These are phyloP conservation scores for Actinernus sp. DNA, from an alignment of 92 coral and sea anemone genomes.

Conservation along the genomic window DNA sequence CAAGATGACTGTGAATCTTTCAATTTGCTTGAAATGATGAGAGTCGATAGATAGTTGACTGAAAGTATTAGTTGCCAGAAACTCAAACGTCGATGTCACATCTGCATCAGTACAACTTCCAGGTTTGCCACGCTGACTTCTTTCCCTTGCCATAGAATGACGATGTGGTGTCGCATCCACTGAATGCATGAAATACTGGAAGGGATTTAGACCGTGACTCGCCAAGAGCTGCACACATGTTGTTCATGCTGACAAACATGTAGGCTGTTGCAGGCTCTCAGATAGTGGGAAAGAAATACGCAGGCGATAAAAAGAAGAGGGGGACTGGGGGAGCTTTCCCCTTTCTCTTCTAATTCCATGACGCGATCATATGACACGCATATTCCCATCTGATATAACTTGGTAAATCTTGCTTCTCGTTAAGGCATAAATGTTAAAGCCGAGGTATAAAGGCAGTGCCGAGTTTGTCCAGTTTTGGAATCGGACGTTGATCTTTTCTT, in stretches of 20 bases:
- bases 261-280: too few relatives aligned
- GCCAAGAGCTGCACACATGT: slow-evolving; percentile 46
- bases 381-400: slow-evolving; percentile 66
- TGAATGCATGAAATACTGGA: slow-evolving; percentile 65
- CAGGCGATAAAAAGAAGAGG: too few relatives aligned
- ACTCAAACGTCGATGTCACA: slow-evolving; percentile 11
- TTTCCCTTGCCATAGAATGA: slow-evolving; percentile 54
- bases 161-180: slow-evolving; percentile 66
- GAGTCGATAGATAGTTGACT: slow-evolving; percentile 8
- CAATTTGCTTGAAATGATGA: slow-evolving; percentile 4
- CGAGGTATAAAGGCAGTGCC: slow-evolving; percentile 70
- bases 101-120: slow-evolving; percentile 2
- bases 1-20: slow-evolving; percentile 27
- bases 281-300: too few relatives aligned
- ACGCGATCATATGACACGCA: slow-evolving; percentile 72
- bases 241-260: slow-evolving; percentile 41
- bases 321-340: slow-evolving; percentile 61
- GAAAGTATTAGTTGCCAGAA: slow-evolving; percentile 4
- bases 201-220: slow-evolving; percentile 34
- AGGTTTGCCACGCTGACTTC: too few relatives aligned
- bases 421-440: slow-evolving; percentile 41
- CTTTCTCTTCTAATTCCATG: slow-evolving; percentile 66
- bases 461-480: slow-evolving; percentile 75
- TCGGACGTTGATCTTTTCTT: slow-evolving; percentile 40
- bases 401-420: slow-evolving; percentile 64